Evolutionary conservation across 2,888 invertebrate species (phyloP).

Genomic region (Nowickia ferox): DNA sequence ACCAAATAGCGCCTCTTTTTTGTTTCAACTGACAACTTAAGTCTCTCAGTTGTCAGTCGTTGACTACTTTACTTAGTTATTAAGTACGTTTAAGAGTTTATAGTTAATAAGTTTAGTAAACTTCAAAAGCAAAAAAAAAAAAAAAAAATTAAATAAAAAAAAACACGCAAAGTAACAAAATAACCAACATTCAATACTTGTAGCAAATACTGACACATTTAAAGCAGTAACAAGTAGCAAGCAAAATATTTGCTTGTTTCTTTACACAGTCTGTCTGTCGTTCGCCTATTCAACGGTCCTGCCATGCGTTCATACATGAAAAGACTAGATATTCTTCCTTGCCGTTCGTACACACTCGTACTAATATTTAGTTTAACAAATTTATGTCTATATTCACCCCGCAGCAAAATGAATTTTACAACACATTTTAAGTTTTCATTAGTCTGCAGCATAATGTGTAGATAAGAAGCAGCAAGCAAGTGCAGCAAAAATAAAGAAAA

Average conservation of each 20-base stretch:
- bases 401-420: slow-evolving; percentile 32
- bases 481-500: neutral
- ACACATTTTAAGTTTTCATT: slow-evolving; percentile 54
- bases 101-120: slow-evolving; percentile 37
- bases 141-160: too few relatives aligned
- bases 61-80: slow-evolving; percentile 50
- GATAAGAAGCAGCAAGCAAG: neutral
- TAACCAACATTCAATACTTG: neutral
- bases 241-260: neutral
- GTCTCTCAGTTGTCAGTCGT: neutral
- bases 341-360: neutral
- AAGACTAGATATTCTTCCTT: slow-evolving; percentile 35
- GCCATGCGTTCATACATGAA: slow-evolving; percentile 5
- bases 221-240: slow-evolving; percentile 57
- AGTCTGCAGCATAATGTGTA: slow-evolving; percentile 31
- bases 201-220: slow-evolving; percentile 45
- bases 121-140: neutral
- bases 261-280: neutral
- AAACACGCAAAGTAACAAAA: too few relatives aligned
- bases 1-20: slow-evolving; percentile 35
- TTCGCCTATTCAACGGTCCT: neutral
- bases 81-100: slow-evolving; percentile 12
- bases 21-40: neutral
- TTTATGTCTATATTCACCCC: slow-evolving; percentile 61
- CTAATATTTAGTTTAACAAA: neutral